Evolutionary conservation across 2,888 invertebrate species (phyloP).

Genomic region (Macrostomum cliftonense): DNA sequence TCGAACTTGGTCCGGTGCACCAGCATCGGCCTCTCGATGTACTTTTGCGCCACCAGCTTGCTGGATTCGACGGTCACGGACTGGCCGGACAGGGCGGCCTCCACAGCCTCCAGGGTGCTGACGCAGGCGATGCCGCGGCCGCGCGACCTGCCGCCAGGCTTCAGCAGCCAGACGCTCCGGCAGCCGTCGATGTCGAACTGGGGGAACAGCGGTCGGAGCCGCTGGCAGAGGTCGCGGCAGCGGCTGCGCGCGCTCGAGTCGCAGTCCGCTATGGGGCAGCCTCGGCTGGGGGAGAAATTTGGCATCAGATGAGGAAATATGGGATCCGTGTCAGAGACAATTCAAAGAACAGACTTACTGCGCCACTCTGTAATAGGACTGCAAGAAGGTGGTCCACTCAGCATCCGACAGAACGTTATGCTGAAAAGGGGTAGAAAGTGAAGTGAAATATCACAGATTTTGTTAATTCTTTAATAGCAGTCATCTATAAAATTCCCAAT

Average conservation of each 20-base stretch:
- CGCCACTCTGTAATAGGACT: slow-evolving; percentile 49
- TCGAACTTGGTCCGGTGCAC: slow-evolving; percentile 80
- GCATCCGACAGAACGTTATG: slow-evolving; percentile 51
- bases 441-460: neutral
- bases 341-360: slow-evolving; percentile 36
- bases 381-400: slow-evolving; percentile 71
- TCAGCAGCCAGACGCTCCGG: slow-evolving; percentile 77
- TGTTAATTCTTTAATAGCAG: too few species aligned
- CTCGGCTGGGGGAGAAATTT: too few species aligned
- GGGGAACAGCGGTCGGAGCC: slow-evolving; percentile 45
- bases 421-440: slow-evolving; percentile 14
- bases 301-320: too few species aligned
- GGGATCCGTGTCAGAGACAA: too few species aligned
- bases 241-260: too few species aligned
- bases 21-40: slow-evolving; percentile 70
- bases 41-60: slow-evolving; percentile 73
- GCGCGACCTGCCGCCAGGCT: slow-evolving; percentile 76
- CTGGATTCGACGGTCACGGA: slow-evolving; percentile 18
- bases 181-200: slow-evolving; percentile 57
- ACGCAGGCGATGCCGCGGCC: slow-evolving; percentile 58
- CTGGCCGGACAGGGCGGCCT: slow-evolving; percentile 35
- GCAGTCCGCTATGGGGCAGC: too few species aligned
- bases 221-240: too few species aligned
- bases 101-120: slow-evolving; percentile 61
- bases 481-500: too few species aligned